Base-by-base conservation (phyloP, 2,113 vertebrate genomes). In the Xenopus laevis region DNA sequence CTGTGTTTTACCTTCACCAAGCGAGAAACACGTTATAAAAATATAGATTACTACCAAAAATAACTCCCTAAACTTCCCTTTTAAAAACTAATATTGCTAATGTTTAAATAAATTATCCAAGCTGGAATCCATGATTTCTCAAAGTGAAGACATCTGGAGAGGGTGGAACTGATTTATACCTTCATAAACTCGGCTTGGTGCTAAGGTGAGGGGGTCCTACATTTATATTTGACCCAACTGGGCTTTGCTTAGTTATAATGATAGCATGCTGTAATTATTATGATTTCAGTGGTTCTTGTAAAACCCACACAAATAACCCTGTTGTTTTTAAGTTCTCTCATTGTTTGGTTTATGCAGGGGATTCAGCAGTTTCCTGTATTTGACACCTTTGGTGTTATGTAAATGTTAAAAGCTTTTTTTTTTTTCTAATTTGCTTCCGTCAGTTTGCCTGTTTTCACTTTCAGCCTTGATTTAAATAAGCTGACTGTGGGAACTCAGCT, bases 261-360 rank as follows among this genome's bases (percentile, higher is more conserved):
- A 55, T 50, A 55, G 30, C 60, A 55, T 44, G 66, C 59, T 77
- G 40, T 77, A 77, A 77, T 77, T 77, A 77, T 77, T 33, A 55
- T 63, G 18, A 77, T 70, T 77, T 77, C 62, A 68, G 66, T 21
- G 46, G 47, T 63, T 64, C 59, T 53, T 77, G 60, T 64, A 77
- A 77, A 70, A 77, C 74, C 74, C 74, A 77, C 74, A 77, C 74
- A 77, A 70, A 77, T 70, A 77, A 77, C 59, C 74, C 74, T 55
- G 74, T 77, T 77, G 74, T 70, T 77, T 64, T 57, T 57, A 53
- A 53, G n/a, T 55, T 77, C 10, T 44, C 60, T 69, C 59, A 77
- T 77, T 77, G 74, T 77, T 77, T 64, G 27, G 23, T 60, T 63
- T 57, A 70, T 70, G 60, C 66, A 55, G 74, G 66, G 55, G 59